Percentiles rank a stretch among this genome's conserved stretches.
Evolutionary conservation across 2,797 vertebrate species (phyloP).

Genomic region (Bradypodion pumilum): DNA sequence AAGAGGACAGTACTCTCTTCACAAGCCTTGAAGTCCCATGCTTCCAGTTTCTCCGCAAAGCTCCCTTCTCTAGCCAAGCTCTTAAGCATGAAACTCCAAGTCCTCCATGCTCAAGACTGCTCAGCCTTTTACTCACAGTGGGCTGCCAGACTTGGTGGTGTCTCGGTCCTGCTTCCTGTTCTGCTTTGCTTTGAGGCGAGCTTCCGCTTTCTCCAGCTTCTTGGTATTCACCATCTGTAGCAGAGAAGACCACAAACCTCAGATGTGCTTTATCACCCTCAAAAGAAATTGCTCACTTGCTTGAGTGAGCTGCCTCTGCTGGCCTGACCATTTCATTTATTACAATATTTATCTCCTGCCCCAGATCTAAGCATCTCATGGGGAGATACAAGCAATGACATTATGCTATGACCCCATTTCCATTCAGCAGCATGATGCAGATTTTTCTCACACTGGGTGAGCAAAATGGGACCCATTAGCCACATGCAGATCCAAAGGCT

Average conservation of each 20-base stretch:
- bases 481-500: no score
- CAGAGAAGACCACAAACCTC: constrained; percentile 18
- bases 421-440: not conserved
- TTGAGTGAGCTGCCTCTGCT: not conserved
- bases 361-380: no score
- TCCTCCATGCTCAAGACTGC: not conserved
- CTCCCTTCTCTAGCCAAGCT: not conserved
- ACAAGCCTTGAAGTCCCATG: no score
- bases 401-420: no score
- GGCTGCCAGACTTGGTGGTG: constrained; percentile 76
- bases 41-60: not conserved
- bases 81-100: accelerated
- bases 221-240: constrained; percentile 88
- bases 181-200: constrained; percentile 92
- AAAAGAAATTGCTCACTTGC: no score
- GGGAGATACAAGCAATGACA: no score
- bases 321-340: not conserved
- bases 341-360: no score
- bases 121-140: constrained; percentile 78
- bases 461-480: no score
- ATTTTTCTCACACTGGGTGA: no score
- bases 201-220: constrained; percentile 96
- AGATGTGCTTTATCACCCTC: not conserved
- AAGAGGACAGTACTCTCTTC: not conserved
- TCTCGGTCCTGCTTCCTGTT: constrained; percentile 90